Evolutionary conservation across 2,888 invertebrate genomes (phyloP).

Genomic region (Dasysyrphus tricinctus): DNA sequence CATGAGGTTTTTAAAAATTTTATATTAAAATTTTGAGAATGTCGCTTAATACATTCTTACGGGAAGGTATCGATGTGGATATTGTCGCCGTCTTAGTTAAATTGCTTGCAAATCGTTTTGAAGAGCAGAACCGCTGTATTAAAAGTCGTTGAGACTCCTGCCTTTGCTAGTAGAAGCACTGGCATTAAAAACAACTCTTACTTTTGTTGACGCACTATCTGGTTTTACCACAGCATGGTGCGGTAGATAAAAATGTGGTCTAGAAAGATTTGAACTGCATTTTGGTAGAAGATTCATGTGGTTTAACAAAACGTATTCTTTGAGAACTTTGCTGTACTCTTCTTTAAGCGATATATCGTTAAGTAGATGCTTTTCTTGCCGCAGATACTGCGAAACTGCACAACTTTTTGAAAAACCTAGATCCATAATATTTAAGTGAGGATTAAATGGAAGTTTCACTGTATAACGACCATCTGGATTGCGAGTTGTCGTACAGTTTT

Average conservation of each 20-base stretch:
- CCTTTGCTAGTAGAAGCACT: neutral
- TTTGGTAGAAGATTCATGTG: neutral
- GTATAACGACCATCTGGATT: slow-evolving; percentile 7
- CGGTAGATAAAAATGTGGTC: slow-evolving; percentile 20
- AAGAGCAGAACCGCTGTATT: slow-evolving; percentile 57
- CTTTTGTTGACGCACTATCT: slow-evolving; percentile 3
- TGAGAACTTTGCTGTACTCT: neutral
- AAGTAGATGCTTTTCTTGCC: neutral
- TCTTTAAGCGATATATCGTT: neutral
- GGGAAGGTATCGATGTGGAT: slow-evolving; percentile 62
- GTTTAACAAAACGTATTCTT: slow-evolving; percentile 9
- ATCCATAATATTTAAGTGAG: neutral
- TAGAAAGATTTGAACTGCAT: neutral
- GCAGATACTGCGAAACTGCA: slow-evolving; percentile 3
- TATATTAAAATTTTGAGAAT: too few relatives aligned
- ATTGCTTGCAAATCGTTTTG: slow-evolving; percentile 71
- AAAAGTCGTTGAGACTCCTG: too few relatives aligned
- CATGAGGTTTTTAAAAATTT: too few relatives aligned
- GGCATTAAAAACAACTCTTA: slow-evolving; percentile 63
- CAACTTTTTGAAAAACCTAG: neutral
- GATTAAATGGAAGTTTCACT: slow-evolving; percentile 31
- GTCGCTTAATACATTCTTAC: too few relatives aligned
- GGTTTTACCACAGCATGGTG: too few relatives aligned
- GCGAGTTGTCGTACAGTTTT: slow-evolving; percentile 1
- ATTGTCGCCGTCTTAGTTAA: slow-evolving; percentile 34